These are phyloP conservation scores for Bombus ignitus DNA, from an alignment of 1,140 invertebrate genomes.

Conservation along the genomic window DNA sequence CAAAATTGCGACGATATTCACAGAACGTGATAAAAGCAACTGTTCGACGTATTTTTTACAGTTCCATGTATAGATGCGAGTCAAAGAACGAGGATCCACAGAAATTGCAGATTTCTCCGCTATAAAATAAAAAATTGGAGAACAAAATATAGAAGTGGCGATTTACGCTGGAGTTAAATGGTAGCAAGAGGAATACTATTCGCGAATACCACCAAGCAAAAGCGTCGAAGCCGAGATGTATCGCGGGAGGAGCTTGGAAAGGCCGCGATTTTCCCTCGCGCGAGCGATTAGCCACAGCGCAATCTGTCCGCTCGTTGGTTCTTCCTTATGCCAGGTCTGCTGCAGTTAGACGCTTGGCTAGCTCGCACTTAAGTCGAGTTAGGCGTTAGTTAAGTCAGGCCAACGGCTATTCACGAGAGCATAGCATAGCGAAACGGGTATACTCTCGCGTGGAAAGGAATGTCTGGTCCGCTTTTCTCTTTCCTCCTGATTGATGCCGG, in stretches of 20 bases:
- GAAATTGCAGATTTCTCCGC: too few species aligned
- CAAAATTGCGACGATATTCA: too few species aligned
- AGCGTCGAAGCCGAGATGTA: slow-evolving; percentile 14
- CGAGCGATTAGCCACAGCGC: slow-evolving; percentile 68
- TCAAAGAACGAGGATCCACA: too few species aligned
- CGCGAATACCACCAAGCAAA: slow-evolving; percentile 10
- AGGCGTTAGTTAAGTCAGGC: slow-evolving; percentile 54
- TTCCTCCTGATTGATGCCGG: slow-evolving; percentile 70
- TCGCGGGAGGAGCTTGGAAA: too few species aligned
- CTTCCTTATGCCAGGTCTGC: background rate
- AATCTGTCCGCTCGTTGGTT: slow-evolving; percentile 20
- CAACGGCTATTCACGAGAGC: slow-evolving; percentile 33
- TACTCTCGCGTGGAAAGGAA: slow-evolving; percentile 35
- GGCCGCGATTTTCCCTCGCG: slow-evolving; percentile 68
- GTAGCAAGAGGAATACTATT: too few species aligned
- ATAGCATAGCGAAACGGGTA: slow-evolving; percentile 14
- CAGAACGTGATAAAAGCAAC: too few species aligned
- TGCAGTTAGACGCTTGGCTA: background rate
- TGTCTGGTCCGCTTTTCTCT: slow-evolving; percentile 49
- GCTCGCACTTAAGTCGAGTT: slow-evolving; percentile 58
- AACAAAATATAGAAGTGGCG: too few species aligned
- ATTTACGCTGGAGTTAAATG: too few species aligned
- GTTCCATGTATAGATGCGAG: too few species aligned
- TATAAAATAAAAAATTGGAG: too few species aligned
- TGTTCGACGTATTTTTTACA: too few species aligned